Evolutionary conservation across 2,797 vertebrate species (phyloP).

Genomic region (Yasuhikotakia modesta): DNA sequence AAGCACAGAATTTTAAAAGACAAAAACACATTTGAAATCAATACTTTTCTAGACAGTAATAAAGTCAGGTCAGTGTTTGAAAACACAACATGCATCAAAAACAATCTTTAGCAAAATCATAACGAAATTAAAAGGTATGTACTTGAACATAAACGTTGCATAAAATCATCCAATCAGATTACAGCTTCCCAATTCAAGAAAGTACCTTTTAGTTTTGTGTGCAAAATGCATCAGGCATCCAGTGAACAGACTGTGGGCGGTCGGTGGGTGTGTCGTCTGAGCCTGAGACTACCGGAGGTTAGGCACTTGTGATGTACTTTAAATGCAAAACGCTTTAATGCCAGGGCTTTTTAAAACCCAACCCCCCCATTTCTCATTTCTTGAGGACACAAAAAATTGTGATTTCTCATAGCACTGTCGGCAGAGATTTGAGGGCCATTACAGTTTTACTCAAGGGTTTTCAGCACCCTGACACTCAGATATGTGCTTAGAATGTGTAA

Average conservation of each 20-base stretch:
- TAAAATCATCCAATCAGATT: not conserved
- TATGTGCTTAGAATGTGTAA: slow-evolving; percentile 43
- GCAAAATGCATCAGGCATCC: not conserved
- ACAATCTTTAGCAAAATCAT: not conserved
- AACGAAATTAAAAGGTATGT: too few species aligned
- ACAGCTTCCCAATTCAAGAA: not conserved
- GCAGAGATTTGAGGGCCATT: slow-evolving; percentile 43
- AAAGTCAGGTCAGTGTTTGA: not conserved
- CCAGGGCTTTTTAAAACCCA: slow-evolving; percentile 6
- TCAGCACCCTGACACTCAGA: slow-evolving; percentile 44
- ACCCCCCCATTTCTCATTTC: slow-evolving; percentile 37
- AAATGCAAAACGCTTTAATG: slow-evolving; percentile 25
- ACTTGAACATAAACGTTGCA: not conserved
- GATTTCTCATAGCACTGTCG: slow-evolving; percentile 48
- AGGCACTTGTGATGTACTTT: slow-evolving; percentile 18
- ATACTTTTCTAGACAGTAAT: slow-evolving; percentile 14
- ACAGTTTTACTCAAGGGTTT: slow-evolving; percentile 50
- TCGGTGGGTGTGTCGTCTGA: not conserved
- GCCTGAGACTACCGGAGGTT: not conserved
- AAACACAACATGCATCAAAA: not conserved
- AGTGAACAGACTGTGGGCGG: slow-evolving; percentile 4
- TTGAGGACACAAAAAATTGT: slow-evolving; percentile 36
- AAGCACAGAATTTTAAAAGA: not conserved
- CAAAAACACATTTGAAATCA: not conserved
- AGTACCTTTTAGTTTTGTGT: not conserved